Evolutionary conservation across 2,113 vertebrate genomes (phyloP), one percentile per base, ranked within the genome.

Genomic region (Corythaeola cristata): DNA sequence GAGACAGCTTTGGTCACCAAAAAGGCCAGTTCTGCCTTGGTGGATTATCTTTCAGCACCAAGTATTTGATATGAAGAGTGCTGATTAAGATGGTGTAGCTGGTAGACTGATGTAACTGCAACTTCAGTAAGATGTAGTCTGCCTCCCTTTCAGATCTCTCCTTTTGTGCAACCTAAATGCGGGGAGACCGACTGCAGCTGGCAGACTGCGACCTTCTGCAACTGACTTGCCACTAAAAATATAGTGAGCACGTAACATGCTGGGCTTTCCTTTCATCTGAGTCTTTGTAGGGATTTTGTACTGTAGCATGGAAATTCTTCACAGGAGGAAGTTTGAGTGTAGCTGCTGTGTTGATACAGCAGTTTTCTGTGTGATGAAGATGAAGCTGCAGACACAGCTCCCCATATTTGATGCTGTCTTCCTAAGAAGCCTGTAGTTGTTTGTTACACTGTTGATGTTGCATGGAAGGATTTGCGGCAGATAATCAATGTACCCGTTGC

Each of bases 171-270:
- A 78, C 19, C 21, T 17, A 62, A 4, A 41, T 41, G 19, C 49
- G 16, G 41, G 7, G 45, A 35, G 37, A n/a, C 0, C 0, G 5
- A 44, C 55, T 32, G 60, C 33, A 66, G 30, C 21, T 75, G 47
- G 24, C 37, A 75, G 78, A 85, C 14, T 53, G 24, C 2, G 2
- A 8, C 77, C 22, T 24, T 33, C 64, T 88, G 27, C 41, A 58
- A 12, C 58, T 73, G 20, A 44, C 15, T 39, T 79, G 22, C 35
- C 13, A 10, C 14, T 44, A 9, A 37, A 90, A 76, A 45, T 22
- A 9, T 2, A 37, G 12, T 12, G 44, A 82, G 41, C 8, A 2
- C 32, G 20, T 78, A 27, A 23, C 1, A 0, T 66, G 10, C 39
- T 32, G 26, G 23, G 37, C 13, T 74, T 92, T 86, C 21, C 45